These are phyloP conservation scores for Ophioninae sp. DNA, from an alignment of 2,888 invertebrate species.

Conservation along the genomic window DNA sequence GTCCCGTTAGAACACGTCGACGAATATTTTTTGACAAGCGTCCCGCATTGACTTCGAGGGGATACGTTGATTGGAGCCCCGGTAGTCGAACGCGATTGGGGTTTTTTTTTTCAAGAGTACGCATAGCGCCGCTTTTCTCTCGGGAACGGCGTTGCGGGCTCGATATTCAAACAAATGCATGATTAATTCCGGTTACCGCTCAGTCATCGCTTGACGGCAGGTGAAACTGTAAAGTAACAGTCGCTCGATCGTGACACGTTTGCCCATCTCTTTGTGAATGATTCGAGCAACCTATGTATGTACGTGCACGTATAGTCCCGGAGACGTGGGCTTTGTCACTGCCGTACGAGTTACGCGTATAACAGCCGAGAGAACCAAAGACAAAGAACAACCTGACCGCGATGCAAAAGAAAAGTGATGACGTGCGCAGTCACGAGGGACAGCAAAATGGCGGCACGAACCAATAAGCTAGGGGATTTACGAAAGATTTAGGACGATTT, in stretches of 20 bases:
- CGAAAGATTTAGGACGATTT: too few relatives aligned
- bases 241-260: neutral
- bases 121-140: neutral
- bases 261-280: neutral
- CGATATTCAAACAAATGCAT: neutral
- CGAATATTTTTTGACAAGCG: neutral
- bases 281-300: neutral
- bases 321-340: conserved; percentile 10
- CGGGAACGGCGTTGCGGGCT: neutral
- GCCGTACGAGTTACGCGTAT: conserved; percentile 5
- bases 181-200: neutral
- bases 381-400: conserved; percentile 35
- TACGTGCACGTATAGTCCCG: neutral
- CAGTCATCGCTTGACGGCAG: conserved; percentile 45
- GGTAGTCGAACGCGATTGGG: neutral
- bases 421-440: conserved; percentile 13
- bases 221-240: conserved; percentile 40
- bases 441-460: conserved; percentile 33
- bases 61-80: too few relatives aligned
- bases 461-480: neutral
- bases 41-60: neutral
- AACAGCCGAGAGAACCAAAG: conserved; percentile 15
- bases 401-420: conserved; percentile 15
- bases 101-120: neutral
- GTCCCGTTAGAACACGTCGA: conserved; percentile 18